phyloP scores from a whole-genome alignment of 2,797 vertebrate genomes.

The Psittacula derbiana region DNA sequence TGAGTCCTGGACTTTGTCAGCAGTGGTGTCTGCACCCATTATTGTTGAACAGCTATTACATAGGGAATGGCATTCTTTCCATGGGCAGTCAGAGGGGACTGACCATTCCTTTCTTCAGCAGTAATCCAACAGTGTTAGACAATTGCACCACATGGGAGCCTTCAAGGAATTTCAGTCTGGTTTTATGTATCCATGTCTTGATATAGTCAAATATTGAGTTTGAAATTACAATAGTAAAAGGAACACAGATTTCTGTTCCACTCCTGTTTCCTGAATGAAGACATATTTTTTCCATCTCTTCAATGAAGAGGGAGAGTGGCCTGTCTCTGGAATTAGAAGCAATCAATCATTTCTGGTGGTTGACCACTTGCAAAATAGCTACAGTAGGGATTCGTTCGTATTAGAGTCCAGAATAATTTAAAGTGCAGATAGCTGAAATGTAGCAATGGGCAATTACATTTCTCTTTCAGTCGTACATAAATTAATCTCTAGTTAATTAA shows the following conservation, averaged over 20 bases:
- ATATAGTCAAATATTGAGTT: neutral
- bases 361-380: neutral
- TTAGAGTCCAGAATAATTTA: neutral
- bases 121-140: neutral
- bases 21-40: neutral
- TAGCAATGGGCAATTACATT: neutral
- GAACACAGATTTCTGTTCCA: neutral
- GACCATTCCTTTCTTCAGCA: conserved; percentile 13
- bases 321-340: neutral
- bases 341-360: neutral
- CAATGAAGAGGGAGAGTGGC: neutral
- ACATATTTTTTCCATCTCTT: neutral
- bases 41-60: neutral
- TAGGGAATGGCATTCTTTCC: conserved; percentile 30
- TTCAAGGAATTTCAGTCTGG: neutral
- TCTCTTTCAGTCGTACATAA: neutral
- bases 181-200: neutral
- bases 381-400: neutral
- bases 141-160: neutral
- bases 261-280: neutral
- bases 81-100: neutral
- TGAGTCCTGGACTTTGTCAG: conserved; percentile 6
- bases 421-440: neutral
- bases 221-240: neutral
- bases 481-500: neutral